Conservation (phyloP, 2,888 invertebrate species). For the Acanthosepion lycidas region DNA sequence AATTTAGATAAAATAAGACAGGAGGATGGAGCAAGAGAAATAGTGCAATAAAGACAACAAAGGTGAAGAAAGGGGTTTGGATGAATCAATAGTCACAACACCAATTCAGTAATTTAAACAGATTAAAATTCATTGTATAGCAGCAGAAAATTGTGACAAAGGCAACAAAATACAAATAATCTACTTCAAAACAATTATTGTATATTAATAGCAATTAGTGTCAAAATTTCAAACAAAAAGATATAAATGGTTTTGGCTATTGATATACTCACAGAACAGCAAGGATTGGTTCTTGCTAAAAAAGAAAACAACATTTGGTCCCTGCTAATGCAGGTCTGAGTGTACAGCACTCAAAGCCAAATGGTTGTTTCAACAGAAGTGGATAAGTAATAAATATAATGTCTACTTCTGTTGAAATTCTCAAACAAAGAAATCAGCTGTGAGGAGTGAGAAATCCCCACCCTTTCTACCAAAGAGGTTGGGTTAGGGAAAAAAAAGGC, state of each 20-base stretch:
- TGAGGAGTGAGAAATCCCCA: neutral
- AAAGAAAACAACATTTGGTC: neutral
- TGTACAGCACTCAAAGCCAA: neutral
- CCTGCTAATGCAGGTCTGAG: neutral
- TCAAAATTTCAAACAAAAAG: neutral
- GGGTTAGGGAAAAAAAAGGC: neutral
- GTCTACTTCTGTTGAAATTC: neutral
- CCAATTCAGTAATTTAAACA: no score
- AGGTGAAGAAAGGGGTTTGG: no score
- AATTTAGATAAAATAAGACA: no score
- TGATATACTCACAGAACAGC: neutral
- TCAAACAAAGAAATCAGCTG: constrained; percentile 2
- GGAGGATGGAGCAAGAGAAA: no score
- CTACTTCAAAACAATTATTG: no score
- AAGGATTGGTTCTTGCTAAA: neutral
- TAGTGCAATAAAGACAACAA: no score
- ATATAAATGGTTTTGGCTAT: neutral
- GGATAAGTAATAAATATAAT: neutral
- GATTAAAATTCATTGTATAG: no score
- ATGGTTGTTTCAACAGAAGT: neutral
- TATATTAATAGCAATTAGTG: no score
- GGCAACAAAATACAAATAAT: no score
- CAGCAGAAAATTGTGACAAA: no score
- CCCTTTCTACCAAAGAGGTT: neutral
- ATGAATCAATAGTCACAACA: no score